Evolutionary conservation across 2,888 invertebrate species (phyloP).

Genomic region (Dendrolimus houi): DNA sequence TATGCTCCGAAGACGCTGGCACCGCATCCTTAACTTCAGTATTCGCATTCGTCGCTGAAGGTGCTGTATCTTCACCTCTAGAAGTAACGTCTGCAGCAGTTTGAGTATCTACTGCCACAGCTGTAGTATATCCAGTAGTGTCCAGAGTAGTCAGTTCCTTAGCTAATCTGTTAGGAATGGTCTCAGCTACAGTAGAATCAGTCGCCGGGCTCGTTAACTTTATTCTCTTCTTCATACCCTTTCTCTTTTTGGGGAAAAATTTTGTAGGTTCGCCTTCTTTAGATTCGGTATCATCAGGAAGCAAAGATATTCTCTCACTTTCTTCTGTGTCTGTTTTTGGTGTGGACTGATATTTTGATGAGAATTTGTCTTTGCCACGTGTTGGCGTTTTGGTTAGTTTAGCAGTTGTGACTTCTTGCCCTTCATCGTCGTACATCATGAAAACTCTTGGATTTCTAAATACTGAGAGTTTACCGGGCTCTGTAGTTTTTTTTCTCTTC

Average conservation of each 20-base stretch:
- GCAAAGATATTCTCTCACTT: constrained; percentile 45
- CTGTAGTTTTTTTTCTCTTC: constrained; percentile 21
- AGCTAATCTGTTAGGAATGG: constrained; percentile 17
- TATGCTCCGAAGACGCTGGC: constrained; percentile 43
- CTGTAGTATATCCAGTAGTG: constrained; percentile 10
- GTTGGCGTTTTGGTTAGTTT: constrained; percentile 5
- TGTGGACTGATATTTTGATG: constrained; percentile 23
- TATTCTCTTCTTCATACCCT: constrained; percentile 32
- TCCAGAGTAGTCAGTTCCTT: constrained; percentile 14
- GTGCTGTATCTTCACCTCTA: constrained; percentile 11
- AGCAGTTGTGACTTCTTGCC: constrained; percentile 20
- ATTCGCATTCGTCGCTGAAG: neutral
- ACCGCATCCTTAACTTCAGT: constrained; percentile 27
- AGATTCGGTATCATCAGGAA: constrained; percentile 34
- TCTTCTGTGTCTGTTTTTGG: constrained; percentile 18
- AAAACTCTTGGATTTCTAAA: constrained; percentile 54
- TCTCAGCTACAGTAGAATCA: constrained; percentile 28
- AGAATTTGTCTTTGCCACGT: constrained; percentile 19
- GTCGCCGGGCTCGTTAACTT: constrained; percentile 17
- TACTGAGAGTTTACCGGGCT: constrained; percentile 45
- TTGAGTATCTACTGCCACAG: constrained; percentile 9
- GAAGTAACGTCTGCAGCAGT: constrained; percentile 14
- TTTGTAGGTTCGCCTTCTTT: constrained; percentile 48
- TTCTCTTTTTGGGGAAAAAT: constrained; percentile 50
- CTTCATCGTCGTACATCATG: constrained; percentile 38